These are phyloP conservation scores for Psix sp. DNA, from an alignment of 1,140 invertebrate genomes.

Conservation along the genomic window DNA sequence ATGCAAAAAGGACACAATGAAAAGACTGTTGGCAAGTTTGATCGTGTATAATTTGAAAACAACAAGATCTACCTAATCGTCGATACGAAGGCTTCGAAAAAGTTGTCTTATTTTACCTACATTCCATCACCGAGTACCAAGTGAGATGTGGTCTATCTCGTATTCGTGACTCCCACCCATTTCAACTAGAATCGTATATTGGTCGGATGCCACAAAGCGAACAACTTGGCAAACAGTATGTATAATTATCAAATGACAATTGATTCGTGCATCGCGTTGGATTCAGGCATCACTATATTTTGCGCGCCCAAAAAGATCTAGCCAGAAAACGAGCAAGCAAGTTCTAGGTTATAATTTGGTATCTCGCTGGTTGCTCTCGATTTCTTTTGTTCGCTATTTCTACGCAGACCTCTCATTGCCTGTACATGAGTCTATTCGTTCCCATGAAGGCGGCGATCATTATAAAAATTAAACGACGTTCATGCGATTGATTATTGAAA, in stretches of 20 bases:
- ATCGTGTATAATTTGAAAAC: neutral
- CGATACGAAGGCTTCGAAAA: too few species aligned
- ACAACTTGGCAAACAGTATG: conserved; percentile 27
- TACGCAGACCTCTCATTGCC: conserved; percentile 56
- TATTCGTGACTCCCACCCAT: conserved; percentile 25
- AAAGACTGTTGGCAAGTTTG: neutral
- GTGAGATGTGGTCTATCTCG: neutral
- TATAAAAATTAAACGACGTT: conserved; percentile 78
- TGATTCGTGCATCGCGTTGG: conserved; percentile 39
- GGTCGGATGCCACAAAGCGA: conserved; percentile 1
- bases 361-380: conserved; percentile 51
- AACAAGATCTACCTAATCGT: too few species aligned
- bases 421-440: conserved; percentile 55
- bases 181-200: conserved; percentile 6
- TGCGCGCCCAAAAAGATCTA: conserved; percentile 39
- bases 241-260: conserved; percentile 56
- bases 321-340: conserved; percentile 38
- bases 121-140: conserved; percentile 10
- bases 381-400: conserved; percentile 57
- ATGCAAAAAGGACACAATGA: neutral
- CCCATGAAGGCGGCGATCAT: conserved; percentile 71
- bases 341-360: conserved; percentile 53
- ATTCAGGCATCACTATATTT: conserved; percentile 46
- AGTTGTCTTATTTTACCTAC: conserved; percentile 1
- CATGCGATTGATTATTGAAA: conserved; percentile 78